These are phyloP conservation scores for Etheostoma nigrum DNA, from an alignment of 2,797 vertebrate species.

Conservation along the genomic window DNA sequence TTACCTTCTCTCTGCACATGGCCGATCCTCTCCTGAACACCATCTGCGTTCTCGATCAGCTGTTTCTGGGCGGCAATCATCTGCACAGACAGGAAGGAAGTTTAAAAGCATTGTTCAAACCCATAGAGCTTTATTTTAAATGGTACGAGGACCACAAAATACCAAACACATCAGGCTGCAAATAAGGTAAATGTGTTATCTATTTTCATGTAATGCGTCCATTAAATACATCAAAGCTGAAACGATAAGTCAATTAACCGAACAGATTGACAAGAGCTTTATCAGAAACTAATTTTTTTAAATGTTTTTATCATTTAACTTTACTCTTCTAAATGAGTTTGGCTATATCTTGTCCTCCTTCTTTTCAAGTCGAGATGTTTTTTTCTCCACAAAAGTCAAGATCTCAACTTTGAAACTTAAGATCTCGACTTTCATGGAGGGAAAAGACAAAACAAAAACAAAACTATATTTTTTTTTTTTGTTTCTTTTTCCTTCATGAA, in stretches of 20 bases:
- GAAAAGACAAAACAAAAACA: no score
- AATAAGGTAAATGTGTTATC: neutral
- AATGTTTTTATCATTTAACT: no score
- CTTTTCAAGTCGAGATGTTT: no score
- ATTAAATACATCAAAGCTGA: neutral
- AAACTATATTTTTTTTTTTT: no score
- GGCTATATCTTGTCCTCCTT: no score
- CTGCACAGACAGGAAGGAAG: slow-evolving; percentile 74
- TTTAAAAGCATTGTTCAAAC: neutral
- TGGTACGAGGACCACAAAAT: neutral
- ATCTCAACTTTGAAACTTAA: no score
- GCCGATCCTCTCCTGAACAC: slow-evolving; percentile 91
- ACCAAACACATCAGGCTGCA: neutral
- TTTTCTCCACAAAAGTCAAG: no score
- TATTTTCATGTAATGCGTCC: neutral
- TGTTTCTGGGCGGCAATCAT: slow-evolving; percentile 95
- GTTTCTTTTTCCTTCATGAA: no score
- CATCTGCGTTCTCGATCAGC: slow-evolving; percentile 93
- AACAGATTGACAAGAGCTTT: neutral
- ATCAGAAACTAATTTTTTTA: no score
- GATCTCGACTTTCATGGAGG: no score
- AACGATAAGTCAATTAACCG: neutral
- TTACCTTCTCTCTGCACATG: slow-evolving; percentile 96
- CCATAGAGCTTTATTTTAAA: neutral
- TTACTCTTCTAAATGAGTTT: no score